Evolutionary conservation across 2,113 vertebrate species (phyloP), one percentile per base, ranked within the genome.

Genomic region (Choloepus hoffmanni): DNA sequence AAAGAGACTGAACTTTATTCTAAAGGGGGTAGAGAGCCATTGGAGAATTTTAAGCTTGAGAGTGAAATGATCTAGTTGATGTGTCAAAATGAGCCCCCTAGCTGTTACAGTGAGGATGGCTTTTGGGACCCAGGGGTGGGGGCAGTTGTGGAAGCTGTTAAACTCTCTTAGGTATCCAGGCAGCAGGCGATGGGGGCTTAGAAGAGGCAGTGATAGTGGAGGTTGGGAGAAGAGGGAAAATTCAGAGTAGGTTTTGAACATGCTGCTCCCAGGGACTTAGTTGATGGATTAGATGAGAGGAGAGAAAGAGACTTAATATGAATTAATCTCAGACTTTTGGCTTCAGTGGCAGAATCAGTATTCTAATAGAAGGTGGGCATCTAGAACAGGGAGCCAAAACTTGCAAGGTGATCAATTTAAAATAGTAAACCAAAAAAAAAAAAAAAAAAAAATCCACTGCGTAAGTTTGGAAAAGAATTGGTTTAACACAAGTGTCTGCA

Each of bases 371-470:
- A 88, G n/a, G 24, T 40, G 30, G 21, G 23, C 45, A 5, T 65
- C 19, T 76, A 26, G 4, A 70, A 55, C 7, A 9, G 7, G 81
- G 9, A 10, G 40, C 23, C 24, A 67, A 83, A 62, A 26, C 13
- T 77, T 67, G 16, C 9, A 89, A 90, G 30, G 53, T 83, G 24
- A 55, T 86, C 33, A 30, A 50, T 45, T 86, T 90, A 92, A 48
- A 94, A 73, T 67, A 67, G 14, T 36, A 1, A 8, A 23, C n/a
- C 60, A 62, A 77, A 30, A 15, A 12, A 12, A 55, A 55, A 55
- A 55, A 55, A 55, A 19, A 60, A 60, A 60, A 21, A 60, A 18
- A 60, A 18, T 19, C 58, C 21, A 53, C 8, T 53, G 50, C 50
- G 8, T 14, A 53, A 53, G 50, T 53, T 10, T 53, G 13, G 50